A percentile compares a stretch with the other conserved stretches of the same genome.
These are phyloP conservation scores for Ormyrus nitidulus DNA, from an alignment of 2,888 invertebrate species.

Conservation along the genomic window DNA sequence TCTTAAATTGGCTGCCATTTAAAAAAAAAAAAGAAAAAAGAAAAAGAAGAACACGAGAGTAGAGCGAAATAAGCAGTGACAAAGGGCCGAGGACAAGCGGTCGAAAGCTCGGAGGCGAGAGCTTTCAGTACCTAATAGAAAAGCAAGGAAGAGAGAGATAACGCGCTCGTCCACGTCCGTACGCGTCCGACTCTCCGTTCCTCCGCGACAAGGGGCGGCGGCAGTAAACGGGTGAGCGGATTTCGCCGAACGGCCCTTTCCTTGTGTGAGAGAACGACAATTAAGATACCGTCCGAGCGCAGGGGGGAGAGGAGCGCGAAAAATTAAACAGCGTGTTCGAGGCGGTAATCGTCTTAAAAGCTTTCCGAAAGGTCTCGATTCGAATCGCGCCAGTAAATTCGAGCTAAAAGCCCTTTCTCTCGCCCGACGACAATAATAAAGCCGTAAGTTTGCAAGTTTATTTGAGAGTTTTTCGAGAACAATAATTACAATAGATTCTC, in stretches of 20 bases:
- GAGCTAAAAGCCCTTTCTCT: background rate
- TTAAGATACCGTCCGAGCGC: constrained; percentile 17
- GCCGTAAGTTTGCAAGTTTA: constrained; percentile 15
- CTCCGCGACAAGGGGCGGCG: constrained; percentile 8
- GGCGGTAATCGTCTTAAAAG: constrained; percentile 48
- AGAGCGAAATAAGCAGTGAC: constrained; percentile 31
- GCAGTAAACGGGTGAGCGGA: constrained; percentile 39
- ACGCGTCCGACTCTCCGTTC: constrained; percentile 29
- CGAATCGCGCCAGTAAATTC: constrained; percentile 24
- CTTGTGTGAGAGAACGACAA: background rate
- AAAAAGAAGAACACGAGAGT: background rate
- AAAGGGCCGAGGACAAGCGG: constrained; percentile 1
- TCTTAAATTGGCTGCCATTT: background rate
- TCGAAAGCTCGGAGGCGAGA: constrained; percentile 9
- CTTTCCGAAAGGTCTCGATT: constrained; percentile 24
- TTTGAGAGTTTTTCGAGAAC: constrained; percentile 4
- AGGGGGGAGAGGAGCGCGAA: background rate
- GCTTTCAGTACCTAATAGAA: constrained; percentile 31
- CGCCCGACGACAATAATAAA: constrained; percentile 30
- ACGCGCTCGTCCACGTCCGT: constrained; percentile 10
- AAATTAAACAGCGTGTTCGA: constrained; percentile 36
- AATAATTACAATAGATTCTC: constrained; percentile 44
- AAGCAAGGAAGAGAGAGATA: constrained; percentile 5
- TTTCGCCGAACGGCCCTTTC: constrained; percentile 24
- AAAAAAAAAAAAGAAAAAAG: too few relatives aligned